A percentile compares a stretch with the other conserved stretches of the same genome.
These are phyloP conservation scores for Diplogasteroides magnus DNA, from an alignment of 1,140 invertebrate genomes.

Conservation along the genomic window DNA sequence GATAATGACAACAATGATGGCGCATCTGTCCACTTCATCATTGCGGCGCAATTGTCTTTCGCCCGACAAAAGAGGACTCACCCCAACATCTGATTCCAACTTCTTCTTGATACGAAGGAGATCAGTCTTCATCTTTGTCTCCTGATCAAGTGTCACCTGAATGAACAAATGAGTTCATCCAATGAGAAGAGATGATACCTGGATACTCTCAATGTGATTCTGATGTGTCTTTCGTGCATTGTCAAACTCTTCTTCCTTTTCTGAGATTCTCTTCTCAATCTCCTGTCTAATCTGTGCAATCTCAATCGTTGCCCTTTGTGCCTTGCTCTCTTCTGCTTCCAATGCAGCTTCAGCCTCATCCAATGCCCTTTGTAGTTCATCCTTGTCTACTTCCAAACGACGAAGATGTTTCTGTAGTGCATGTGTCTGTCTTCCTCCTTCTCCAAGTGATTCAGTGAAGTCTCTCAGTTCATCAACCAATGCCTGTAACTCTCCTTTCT, in stretches of 20 bases:
- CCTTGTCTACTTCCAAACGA: slow-evolving; percentile 95
- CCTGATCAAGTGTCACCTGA: slow-evolving; percentile 84
- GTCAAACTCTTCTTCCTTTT: slow-evolving; percentile 99
- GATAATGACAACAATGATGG: too few species aligned
- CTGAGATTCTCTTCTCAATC: slow-evolving; percentile 94
- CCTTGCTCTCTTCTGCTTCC: slow-evolving; percentile 97
- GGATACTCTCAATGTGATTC: slow-evolving; percentile 96
- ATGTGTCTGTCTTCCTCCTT: slow-evolving; percentile 83
- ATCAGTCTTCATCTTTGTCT: slow-evolving; percentile 97
- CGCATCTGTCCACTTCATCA: too few species aligned
- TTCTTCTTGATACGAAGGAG: slow-evolving; percentile 99
- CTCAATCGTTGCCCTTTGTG: slow-evolving; percentile 75
- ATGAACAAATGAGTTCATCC: background rate
- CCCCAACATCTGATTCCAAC: slow-evolving; percentile 89
- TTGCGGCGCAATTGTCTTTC: too few species aligned
- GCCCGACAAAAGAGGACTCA: too few species aligned
- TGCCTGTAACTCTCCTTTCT: slow-evolving; percentile 11
- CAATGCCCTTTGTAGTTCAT: slow-evolving; percentile 94
- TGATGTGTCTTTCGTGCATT: slow-evolving; percentile 99
- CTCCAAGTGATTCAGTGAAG: slow-evolving; percentile 91
- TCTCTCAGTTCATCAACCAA: slow-evolving; percentile 70
- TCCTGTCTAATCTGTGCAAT: slow-evolving; percentile 94
- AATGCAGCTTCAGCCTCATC: slow-evolving; percentile 97
- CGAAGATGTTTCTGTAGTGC: slow-evolving; percentile 97
- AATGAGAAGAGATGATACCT: slow-evolving; percentile 87